Evolutionary conservation across 2,113 vertebrate species (phyloP).

Genomic region (Turdus rufiventris): DNA sequence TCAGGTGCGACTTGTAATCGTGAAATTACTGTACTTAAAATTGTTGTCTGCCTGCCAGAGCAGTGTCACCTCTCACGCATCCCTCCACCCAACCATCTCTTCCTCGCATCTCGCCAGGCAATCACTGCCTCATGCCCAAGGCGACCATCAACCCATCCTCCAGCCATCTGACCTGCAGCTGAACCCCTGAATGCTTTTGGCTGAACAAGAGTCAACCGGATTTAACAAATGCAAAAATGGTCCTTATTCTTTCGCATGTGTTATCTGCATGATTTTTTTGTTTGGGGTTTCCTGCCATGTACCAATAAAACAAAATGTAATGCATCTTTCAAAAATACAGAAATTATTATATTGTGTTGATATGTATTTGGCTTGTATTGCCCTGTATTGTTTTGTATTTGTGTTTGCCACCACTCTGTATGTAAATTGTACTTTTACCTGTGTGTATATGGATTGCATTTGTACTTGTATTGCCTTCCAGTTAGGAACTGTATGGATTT

Average conservation of each 20-base stretch:
- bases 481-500: not conserved
- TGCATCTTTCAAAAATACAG: not conserved
- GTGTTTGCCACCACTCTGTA: not conserved
- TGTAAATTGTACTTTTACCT: not conserved
- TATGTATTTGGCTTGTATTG: not conserved
- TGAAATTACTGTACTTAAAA: not conserved
- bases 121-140: not conserved
- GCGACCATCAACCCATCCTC: not conserved
- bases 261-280: too few relatives aligned
- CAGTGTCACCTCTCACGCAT: fast-evolving
- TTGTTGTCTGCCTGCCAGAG: not conserved
- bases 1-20: too few relatives aligned
- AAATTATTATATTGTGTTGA: not conserved
- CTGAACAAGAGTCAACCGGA: not conserved
- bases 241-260: not conserved
- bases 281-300: not conserved
- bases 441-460: not conserved
- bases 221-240: not conserved
- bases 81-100: not conserved
- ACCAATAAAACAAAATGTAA: not conserved
- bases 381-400: not conserved
- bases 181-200: not conserved
- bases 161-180: not conserved
- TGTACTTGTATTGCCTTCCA: not conserved
- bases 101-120: not conserved